A percentile compares a stretch with the other conserved stretches of the same genome.
These are phyloP conservation scores for Craterocephalus amniculus DNA, from an alignment of 2,797 vertebrate species.

Conservation along the genomic window DNA sequence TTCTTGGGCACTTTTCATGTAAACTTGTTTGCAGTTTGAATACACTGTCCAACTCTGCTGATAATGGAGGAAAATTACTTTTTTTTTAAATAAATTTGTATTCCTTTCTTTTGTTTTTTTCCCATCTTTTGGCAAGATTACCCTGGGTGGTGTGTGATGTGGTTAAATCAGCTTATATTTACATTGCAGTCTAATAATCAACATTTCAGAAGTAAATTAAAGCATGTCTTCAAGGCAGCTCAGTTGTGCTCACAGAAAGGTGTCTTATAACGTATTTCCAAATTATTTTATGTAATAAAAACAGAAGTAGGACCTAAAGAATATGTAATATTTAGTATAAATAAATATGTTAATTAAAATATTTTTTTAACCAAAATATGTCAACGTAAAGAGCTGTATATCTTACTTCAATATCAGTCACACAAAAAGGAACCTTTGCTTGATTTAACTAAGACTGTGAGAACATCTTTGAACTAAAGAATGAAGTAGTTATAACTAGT, in stretches of 20 bases:
- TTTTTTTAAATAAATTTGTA: not conserved
- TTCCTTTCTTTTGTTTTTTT: not conserved
- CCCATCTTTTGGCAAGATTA: too few species aligned
- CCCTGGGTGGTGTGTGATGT: too few species aligned
- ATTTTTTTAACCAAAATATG: too few species aligned
- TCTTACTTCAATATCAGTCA: too few species aligned
- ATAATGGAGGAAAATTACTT: slow-evolving; percentile 3
- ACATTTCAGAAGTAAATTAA: not conserved
- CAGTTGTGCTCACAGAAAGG: not conserved
- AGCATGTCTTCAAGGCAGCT: not conserved
- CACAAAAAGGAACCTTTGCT: too few species aligned
- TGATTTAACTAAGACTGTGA: too few species aligned
- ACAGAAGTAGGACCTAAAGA: too few species aligned
- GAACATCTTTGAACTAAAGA: too few species aligned
- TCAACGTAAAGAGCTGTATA: too few species aligned
- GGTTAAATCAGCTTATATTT: too few species aligned
- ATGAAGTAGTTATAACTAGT: too few species aligned
- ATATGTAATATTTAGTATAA: not conserved
- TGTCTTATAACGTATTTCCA: not conserved
- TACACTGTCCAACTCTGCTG: not conserved
- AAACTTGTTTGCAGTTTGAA: not conserved
- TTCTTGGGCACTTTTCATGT: not conserved
- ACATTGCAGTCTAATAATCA: not conserved
- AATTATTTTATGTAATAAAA: not conserved
- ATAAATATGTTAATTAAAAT: too few species aligned